Evolutionary conservation across 2,113 vertebrate genomes (phyloP), one percentile per base, ranked within the genome.

Genomic region (Anoplopoma fimbria): DNA sequence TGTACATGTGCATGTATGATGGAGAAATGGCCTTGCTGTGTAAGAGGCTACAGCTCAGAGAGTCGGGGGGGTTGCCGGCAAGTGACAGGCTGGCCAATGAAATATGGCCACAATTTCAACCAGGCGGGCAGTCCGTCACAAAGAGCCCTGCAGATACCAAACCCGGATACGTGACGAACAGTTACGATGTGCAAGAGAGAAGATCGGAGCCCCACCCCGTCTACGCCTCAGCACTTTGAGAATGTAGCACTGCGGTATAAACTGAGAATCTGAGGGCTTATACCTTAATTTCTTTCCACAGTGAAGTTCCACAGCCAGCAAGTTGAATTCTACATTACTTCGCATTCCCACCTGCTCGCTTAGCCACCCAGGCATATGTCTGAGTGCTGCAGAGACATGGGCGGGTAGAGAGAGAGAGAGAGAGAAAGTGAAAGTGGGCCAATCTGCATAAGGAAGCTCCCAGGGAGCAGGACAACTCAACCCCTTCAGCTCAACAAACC

Each of bases 31-130:
- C 85, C 86, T 90, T 42, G 79, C 77, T 47, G 82, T 69, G 83
- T 90, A 88, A 92, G 89, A 93, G 78, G 53, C 65, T 34, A 60
- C 83, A 25, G 67, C 85, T 85, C 76, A 74, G 63, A 71, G 53
- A 70, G 71, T 57, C 49, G 12, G 31, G 55, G 29, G 51, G 75
- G 21, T 36, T 84, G 63, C 60, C 69, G 49, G 78, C 65, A 58
- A n/a, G 74, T 79, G 85, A 92, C 90, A 81, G 68, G 73, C 67
- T 8, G 15, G 36, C 63, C 79, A 9, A 67, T 93, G 89, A 93
- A 91, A 94, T 92, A 93, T 75, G 38, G 81, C 79, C 60, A 63
- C 81, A 63, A 86, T 89, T 93, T 89, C 81, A 67, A 73, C 53
- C 80, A 64, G 61, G 75, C 87, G 63, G 63, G 78, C 79, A 60